Evolutionary conservation across 1,140 invertebrate genomes (phyloP).

Genomic region (Riptortus pedestris): DNA sequence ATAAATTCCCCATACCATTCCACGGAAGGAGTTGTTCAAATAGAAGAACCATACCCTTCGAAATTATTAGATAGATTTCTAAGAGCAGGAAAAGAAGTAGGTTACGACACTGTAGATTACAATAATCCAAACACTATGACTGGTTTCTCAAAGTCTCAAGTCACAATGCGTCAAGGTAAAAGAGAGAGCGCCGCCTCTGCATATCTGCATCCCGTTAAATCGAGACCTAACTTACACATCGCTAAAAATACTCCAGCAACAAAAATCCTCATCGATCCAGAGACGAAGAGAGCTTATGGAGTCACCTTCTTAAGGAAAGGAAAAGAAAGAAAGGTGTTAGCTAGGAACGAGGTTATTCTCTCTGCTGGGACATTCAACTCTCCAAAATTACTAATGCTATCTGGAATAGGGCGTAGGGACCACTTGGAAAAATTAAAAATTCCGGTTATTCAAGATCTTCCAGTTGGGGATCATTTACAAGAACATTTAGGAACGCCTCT

Average conservation of each 20-base stretch:
- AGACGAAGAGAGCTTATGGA: slow-evolving; percentile 43
- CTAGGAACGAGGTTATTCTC: slow-evolving; percentile 29
- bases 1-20: slow-evolving; percentile 49
- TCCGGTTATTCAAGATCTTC: slow-evolving; percentile 40
- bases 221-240: slow-evolving; percentile 45
- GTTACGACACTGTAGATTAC: slow-evolving; percentile 44
- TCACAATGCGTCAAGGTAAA: slow-evolving; percentile 38
- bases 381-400: slow-evolving; percentile 28
- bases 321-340: slow-evolving; percentile 20
- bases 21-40: slow-evolving; percentile 49
- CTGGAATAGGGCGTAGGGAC: slow-evolving; percentile 25
- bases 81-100: slow-evolving; percentile 40
- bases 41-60: slow-evolving; percentile 41
- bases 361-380: slow-evolving; percentile 28
- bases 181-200: slow-evolving; percentile 47
- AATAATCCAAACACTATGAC: slow-evolving; percentile 41
- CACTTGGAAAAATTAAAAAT: slow-evolving; percentile 37
- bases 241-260: slow-evolving; percentile 43
- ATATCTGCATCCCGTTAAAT: slow-evolving; percentile 43
- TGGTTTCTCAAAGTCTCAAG: slow-evolving; percentile 36
- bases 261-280: slow-evolving; percentile 45
- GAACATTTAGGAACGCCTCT: slow-evolving; percentile 60
- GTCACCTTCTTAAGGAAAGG: slow-evolving; percentile 43
- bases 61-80: slow-evolving; percentile 45
- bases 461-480: slow-evolving; percentile 51